Percentiles rank a stretch among this genome's conserved stretches.
phyloP scores from a whole-genome alignment of 2,797 vertebrate genomes.

The Periparus ater region DNA sequence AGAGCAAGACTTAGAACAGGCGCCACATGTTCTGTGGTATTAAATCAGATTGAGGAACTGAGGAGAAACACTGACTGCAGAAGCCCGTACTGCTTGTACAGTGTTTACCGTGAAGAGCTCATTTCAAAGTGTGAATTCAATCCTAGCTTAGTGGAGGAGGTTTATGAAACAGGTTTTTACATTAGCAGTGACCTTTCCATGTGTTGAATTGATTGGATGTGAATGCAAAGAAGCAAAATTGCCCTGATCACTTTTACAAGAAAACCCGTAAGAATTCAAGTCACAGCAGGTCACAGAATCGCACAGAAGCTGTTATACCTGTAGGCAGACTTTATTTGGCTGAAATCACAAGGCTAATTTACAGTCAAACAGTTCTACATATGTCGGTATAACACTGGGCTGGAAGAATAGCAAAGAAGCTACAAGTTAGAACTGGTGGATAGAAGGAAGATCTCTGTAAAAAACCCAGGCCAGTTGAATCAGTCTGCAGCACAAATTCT shows the following conservation, averaged over 20 bases:
- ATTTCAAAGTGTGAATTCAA: fast-evolving
- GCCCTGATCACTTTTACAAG: fast-evolving
- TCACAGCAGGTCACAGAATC: background rate
- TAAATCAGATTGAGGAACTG: background rate
- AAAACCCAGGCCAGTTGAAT: background rate
- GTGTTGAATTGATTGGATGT: no score
- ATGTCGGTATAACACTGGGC: background rate
- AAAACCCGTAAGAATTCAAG: background rate
- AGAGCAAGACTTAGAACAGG: fast-evolving
- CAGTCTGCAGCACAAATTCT: background rate
- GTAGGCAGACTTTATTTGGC: background rate
- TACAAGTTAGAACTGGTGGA: background rate
- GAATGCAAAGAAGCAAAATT: background rate
- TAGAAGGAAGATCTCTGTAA: background rate
- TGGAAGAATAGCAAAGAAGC: fast-evolving
- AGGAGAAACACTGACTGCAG: background rate
- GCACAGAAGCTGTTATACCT: background rate
- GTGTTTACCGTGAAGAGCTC: background rate
- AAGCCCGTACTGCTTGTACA: background rate
- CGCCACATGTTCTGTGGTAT: fast-evolving
- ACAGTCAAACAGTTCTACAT: background rate
- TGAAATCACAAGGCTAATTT: background rate
- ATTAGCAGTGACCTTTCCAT: background rate
- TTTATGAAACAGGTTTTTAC: background rate
- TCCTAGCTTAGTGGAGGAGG: background rate